Conservation (phyloP, 2,888 invertebrate species). For the Clivina fossor region DNA sequence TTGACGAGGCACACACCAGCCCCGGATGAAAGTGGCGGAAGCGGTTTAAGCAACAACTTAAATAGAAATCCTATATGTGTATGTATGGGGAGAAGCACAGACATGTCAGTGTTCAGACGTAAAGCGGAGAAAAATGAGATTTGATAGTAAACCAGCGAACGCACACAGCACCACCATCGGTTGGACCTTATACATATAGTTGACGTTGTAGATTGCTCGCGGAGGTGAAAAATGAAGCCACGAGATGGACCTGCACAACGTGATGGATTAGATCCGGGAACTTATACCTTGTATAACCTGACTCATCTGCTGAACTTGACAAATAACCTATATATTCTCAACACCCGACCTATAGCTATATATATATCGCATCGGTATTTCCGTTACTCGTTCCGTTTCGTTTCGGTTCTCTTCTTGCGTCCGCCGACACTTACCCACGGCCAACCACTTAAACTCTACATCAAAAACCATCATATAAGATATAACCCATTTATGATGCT, state of each 20-base stretch:
- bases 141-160: background rate
- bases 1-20: too few species aligned
- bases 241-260: slow-evolving; percentile 15
- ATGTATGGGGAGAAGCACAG: too few species aligned
- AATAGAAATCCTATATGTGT: slow-evolving; percentile 29
- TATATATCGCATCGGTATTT: too few species aligned
- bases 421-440: too few species aligned
- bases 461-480: too few species aligned
- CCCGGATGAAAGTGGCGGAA: too few species aligned
- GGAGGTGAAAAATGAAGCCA: slow-evolving; percentile 33
- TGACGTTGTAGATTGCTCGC: slow-evolving; percentile 33
- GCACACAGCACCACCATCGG: slow-evolving; percentile 18
- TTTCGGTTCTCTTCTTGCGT: too few species aligned
- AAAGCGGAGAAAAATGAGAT: slow-evolving; percentile 30
- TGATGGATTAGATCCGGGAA: slow-evolving; percentile 29
- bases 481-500: too few species aligned
- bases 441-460: too few species aligned
- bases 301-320: slow-evolving; percentile 27
- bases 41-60: slow-evolving; percentile 23
- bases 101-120: slow-evolving; percentile 28
- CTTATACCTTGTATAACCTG: slow-evolving; percentile 24
- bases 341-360: too few species aligned
- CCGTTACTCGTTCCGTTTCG: too few species aligned
- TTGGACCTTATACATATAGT: slow-evolving; percentile 28
- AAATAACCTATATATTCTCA: slow-evolving; percentile 31